Evolutionary conservation across 2,797 vertebrate species (phyloP), one percentile per base, ranked within the genome.

Genomic region (Synanceia verrucosa): DNA sequence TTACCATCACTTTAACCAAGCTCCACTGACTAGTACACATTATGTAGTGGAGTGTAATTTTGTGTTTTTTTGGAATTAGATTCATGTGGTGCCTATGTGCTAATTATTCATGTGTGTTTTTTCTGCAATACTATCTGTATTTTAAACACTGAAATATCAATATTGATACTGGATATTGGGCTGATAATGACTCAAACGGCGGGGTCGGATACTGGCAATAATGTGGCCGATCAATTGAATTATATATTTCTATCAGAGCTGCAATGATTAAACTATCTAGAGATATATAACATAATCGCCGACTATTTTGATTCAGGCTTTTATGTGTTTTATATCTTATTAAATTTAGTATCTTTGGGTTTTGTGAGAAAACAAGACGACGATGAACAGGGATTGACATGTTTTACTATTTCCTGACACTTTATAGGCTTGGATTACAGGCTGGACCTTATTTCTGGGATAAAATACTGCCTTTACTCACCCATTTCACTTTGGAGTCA

Each of bases 1-100:
- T 92, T 91, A 93, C 82, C 89, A 83, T 94, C 90, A 90, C 90
- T 91, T 91, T 87, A 82, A 82, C 86, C 90, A 91, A 89, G 79
- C 81, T 88, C 85, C 84, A 78, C 79, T 75, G 44, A 79, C 79
- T 84, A 50, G 71, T 65, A 44, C 79, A 61, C 26, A 55, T 70
- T 56, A 70, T 78, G 72, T 51, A 28, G 47, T 19, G 19, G 24
- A 36, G 36, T 65, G 66, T 73, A 59, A 58, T 71, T 63, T 70
- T 1, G 3, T 11, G 3, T 21, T 68, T 36, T 68, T 81, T 73
- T 24, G 10, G 10, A 47, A 23, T 58, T 43, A 72, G 63, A 68
- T 55, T 43, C 13, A 9, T 5, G 6, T 23, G 28, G 14, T 39
- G 2, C 11, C 5, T n/a, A 0, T 7, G 18, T 37, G 10, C 6